Conservation (phyloP, 2,113 vertebrate genomes). For the Casuarius casuarius region DNA sequence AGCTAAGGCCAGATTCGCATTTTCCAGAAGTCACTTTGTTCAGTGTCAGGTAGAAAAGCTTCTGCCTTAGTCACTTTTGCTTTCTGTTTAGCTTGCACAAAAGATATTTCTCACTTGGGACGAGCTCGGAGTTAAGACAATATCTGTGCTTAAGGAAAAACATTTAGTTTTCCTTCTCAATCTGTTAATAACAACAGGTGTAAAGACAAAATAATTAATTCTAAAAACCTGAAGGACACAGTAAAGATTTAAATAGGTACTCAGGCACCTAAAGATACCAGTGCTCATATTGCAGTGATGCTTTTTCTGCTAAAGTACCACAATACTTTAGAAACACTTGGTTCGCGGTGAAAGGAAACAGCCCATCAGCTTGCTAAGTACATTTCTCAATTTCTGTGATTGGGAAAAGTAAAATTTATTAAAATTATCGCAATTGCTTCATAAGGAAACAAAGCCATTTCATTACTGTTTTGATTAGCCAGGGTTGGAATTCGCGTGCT, state of each 20-base stretch:
- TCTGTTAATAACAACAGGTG: not conserved
- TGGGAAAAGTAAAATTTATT: not conserved
- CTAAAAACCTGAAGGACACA: not conserved
- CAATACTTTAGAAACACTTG: not conserved
- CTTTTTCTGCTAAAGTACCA: not conserved
- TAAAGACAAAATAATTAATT: not conserved
- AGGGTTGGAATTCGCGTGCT: not conserved
- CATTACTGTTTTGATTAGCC: not conserved
- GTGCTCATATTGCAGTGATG: not conserved
- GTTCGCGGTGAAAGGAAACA: not conserved
- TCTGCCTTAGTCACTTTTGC: not conserved
- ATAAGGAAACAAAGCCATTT: not conserved
- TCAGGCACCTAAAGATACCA: not conserved
- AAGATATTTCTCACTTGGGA: not conserved
- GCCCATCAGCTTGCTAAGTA: not conserved
- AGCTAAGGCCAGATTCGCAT: fast-evolving
- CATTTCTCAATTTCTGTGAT: not conserved
- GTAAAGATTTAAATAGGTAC: not conserved
- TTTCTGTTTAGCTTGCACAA: not conserved
- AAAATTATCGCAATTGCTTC: not conserved
- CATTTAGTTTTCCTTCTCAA: not conserved
- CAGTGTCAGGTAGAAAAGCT: not conserved
- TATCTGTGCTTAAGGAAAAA: not conserved
- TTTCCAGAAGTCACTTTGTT: not conserved
- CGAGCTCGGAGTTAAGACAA: not conserved